Base-by-base conservation (phyloP, 2,888 invertebrate species). In the Xiphydria camelus region DNA sequence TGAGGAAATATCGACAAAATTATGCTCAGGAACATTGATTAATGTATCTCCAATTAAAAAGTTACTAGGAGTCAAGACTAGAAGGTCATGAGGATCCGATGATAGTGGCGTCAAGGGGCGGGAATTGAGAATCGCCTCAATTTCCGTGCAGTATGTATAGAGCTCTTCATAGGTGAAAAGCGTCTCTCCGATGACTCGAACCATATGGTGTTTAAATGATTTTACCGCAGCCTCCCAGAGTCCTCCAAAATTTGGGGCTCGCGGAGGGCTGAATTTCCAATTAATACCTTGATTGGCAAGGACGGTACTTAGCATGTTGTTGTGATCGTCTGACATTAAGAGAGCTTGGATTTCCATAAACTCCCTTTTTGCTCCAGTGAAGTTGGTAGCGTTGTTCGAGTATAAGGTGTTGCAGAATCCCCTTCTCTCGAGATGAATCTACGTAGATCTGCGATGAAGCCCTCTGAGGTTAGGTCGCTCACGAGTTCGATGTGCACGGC, bases 241-340 rank as follows among this genome's bases (percentile, higher is more conserved):
- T n/a, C n/a, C n/a, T n/a, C n/a, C n/a, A 29, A 53, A 51, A 23
- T 64, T 55, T 4, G 61, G 59, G 10, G 59, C 51, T 12, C 25
- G 38, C 2, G 62, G 54, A 2, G 62, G 56, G 15, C 52, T 62
- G 29, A 63, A 65, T 6, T 55, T 41, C 64, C 62, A 65, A 3
- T 33, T 44, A 7, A 53, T 54, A 0, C 53, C 52, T 25, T 51
- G 44, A 5, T 47, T 6, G 0, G 34, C 12, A 4, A 43, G 22
- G n/a, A 21, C 33, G 23, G 38, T 19, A 4, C 29, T 12, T 2
- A 41, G 14, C 35, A 12, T 32, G n/a, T 31, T 9, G 2, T 26
- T 23, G 26, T 4, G 2, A 4, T 4, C 26, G 4, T 25, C 9
- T 23, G 23, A 23, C 23, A 7, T 23, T 7, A 23, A 7, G 23